Evolutionary conservation across 2,113 vertebrate species (phyloP).

Genomic region (Struthidea cinerea): DNA sequence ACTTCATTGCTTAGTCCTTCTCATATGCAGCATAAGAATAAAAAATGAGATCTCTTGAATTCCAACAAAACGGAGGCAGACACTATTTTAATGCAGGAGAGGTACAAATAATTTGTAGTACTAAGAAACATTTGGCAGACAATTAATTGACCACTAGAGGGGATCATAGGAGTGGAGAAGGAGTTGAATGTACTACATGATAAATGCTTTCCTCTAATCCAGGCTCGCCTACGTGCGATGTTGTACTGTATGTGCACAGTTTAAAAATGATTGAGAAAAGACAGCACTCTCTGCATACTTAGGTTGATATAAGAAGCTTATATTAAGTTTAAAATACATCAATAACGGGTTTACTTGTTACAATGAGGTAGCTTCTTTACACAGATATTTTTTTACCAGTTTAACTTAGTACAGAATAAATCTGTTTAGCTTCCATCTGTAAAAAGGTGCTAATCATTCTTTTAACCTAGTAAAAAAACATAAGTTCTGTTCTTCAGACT

Average conservation of each 20-base stretch:
- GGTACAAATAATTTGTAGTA: neutral
- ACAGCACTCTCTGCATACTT: neutral
- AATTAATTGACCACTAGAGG: conserved; percentile 46
- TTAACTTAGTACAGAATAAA: neutral
- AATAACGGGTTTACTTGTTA: neutral
- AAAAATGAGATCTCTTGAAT: neutral
- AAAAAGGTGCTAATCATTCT: neutral
- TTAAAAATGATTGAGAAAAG: neutral
- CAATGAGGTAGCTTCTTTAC: neutral
- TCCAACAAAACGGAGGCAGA: neutral
- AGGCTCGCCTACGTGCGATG: neutral
- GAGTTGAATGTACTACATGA: neutral
- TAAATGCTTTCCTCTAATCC: neutral
- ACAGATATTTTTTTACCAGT: neutral
- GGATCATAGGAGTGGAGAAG: conserved; percentile 3
- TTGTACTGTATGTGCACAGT: neutral
- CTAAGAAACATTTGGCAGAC: neutral
- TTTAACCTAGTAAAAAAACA: neutral
- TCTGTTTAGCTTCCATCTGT: neutral
- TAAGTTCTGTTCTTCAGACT: neutral
- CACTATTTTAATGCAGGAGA: neutral
- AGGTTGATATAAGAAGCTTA: neutral
- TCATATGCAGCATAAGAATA: neutral
- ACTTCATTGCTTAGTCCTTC: neutral
- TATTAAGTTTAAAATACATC: neutral